A percentile compares a stretch with the other conserved stretches of the same genome.
phyloP scores from a whole-genome alignment of 2,797 vertebrate genomes.

The Myiotriccus ornatus region DNA sequence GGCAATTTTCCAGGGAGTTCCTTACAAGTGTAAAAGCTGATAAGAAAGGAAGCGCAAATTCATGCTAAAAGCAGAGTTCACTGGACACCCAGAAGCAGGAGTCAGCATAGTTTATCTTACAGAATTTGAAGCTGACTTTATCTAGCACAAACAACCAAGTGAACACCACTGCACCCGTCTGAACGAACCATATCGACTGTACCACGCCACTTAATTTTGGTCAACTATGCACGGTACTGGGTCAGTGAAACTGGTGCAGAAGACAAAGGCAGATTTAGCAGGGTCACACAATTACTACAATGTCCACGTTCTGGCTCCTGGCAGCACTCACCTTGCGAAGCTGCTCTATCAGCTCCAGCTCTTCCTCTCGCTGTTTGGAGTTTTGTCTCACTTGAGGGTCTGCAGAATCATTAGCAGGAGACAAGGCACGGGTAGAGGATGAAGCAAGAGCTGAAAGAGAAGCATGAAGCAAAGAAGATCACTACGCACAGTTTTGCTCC shows the following conservation, averaged over 20 bases:
- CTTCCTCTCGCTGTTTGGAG: slow-evolving; percentile 80
- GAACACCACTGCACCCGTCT: not conserved
- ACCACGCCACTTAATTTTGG: not conserved
- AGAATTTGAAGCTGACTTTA: not conserved
- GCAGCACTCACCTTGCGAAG: slow-evolving; percentile 84
- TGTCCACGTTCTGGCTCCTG: accelerated
- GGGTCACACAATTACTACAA: not conserved
- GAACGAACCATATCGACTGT: not conserved
- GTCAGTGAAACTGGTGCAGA: not conserved
- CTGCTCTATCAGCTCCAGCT: slow-evolving; percentile 86
- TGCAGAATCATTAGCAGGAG: slow-evolving; percentile 48
- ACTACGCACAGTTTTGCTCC: not conserved
- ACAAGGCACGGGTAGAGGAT: slow-evolving; percentile 57
- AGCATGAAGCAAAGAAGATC: not conserved
- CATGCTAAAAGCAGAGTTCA: not conserved
- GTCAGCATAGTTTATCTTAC: not conserved
- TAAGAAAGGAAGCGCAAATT: not conserved
- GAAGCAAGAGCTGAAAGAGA: slow-evolving; percentile 54
- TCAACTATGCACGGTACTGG: accelerated
- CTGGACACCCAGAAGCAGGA: not conserved
- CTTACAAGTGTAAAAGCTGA: not conserved
- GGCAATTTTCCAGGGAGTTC: not conserved
- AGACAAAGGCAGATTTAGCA: not conserved
- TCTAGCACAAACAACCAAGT: not conserved
- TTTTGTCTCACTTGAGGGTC: slow-evolving; percentile 64